Conservation (phyloP, 2,797 vertebrate species). For the Siniperca obscura region DNA sequence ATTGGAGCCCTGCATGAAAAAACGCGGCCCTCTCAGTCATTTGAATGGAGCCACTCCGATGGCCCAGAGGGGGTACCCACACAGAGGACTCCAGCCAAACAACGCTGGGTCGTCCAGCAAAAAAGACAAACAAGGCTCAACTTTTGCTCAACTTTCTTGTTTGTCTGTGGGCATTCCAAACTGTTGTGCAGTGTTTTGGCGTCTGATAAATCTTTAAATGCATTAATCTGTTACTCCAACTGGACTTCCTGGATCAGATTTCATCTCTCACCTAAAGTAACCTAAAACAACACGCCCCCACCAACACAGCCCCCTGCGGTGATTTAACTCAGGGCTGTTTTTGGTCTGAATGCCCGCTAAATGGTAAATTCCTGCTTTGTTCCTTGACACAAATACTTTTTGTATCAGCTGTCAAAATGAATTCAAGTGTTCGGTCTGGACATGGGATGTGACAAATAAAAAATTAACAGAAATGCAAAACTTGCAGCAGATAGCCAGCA, state of each 20-base stretch:
- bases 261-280: too few species aligned
- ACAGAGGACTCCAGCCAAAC: neutral
- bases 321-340: too few species aligned
- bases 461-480: neutral
- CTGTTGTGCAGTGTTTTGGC: neutral
- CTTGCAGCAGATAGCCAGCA: neutral
- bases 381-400: too few species aligned
- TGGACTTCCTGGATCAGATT: neutral
- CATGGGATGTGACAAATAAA: neutral
- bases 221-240: neutral
- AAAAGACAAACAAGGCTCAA: too few species aligned
- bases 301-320: too few species aligned
- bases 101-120: neutral
- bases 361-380: too few species aligned
- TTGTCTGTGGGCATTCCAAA: neutral
- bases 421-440: too few species aligned
- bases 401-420: too few species aligned
- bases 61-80: neutral
- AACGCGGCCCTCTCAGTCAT: neutral
- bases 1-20: constrained; percentile 4
- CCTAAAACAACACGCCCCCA: too few species aligned
- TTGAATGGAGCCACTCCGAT: neutral
- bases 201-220: neutral
- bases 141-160: too few species aligned
- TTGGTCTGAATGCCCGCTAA: neutral